These are phyloP conservation scores for Caerostris extrusa DNA, from an alignment of 1,140 invertebrate species.

Conservation along the genomic window DNA sequence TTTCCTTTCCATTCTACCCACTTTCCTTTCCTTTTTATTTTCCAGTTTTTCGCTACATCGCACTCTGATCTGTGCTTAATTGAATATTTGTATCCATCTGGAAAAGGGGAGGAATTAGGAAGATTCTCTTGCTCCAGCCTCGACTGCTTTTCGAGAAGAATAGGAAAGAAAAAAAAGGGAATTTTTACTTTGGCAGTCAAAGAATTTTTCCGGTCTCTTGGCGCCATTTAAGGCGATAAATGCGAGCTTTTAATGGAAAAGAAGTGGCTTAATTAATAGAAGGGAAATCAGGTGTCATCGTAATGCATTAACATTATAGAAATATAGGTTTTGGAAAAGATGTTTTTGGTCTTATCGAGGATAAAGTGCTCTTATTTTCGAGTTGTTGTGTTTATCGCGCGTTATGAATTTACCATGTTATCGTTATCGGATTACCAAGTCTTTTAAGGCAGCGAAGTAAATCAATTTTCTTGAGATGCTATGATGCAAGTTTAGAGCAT, in stretches of 20 bases:
- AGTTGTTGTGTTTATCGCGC: neutral
- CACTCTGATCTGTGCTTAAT: slow-evolving; percentile 54
- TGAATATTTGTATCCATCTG: slow-evolving; percentile 53
- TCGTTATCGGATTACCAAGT: neutral
- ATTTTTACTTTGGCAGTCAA: slow-evolving; percentile 13
- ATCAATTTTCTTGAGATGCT: neutral
- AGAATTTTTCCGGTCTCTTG: slow-evolving; percentile 31
- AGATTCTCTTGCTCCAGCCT: slow-evolving; percentile 2
- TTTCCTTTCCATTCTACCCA: neutral
- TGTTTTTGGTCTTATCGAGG: neutral
- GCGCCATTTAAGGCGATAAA: slow-evolving; percentile 23
- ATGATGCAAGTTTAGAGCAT: neutral
- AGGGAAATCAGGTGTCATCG: slow-evolving; percentile 26
- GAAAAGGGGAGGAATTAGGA: slow-evolving; percentile 22
- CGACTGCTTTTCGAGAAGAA: neutral
- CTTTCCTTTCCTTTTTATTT: neutral
- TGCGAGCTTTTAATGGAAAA: neutral
- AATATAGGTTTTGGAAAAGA: neutral
- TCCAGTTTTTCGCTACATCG: slow-evolving; percentile 26
- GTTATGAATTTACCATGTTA: neutral
- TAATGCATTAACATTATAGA: neutral
- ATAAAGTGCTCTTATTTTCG: neutral
- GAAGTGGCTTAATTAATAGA: slow-evolving; percentile 14
- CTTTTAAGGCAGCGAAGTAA: neutral
- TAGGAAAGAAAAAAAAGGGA: neutral